Percentiles rank a stretch among this genome's conserved stretches.
Evolutionary conservation across 2,797 vertebrate genomes (phyloP).

Genomic region (Numenius phaeopus): DNA sequence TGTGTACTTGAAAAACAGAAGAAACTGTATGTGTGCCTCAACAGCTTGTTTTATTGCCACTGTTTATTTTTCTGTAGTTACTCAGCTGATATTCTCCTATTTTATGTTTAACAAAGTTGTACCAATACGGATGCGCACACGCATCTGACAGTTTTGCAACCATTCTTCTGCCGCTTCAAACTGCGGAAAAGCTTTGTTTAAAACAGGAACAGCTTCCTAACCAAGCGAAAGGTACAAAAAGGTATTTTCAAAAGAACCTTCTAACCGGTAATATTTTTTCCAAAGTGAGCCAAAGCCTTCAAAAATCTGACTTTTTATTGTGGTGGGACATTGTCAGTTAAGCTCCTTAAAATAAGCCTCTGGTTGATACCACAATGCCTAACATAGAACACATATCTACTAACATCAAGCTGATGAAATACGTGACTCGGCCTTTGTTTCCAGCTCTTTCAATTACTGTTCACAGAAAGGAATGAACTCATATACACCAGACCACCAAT

Average conservation of each 20-base stretch:
- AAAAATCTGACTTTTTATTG: neutral
- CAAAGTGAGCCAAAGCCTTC: neutral
- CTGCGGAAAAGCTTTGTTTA: neutral
- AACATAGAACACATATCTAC: neutral
- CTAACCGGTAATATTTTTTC: neutral
- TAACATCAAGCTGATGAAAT: neutral
- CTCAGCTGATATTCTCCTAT: neutral
- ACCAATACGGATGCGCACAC: neutral
- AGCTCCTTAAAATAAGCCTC: neutral
- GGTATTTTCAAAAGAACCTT: neutral
- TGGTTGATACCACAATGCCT: neutral
- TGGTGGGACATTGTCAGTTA: neutral
- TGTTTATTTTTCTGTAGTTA: slow-evolving; percentile 68
- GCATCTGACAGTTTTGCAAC: neutral
- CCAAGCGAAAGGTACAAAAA: neutral
- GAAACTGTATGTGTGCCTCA: slow-evolving; percentile 35
- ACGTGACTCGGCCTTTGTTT: neutral
- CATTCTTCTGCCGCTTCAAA: neutral
- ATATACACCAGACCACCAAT: neutral
- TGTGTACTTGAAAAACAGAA: slow-evolving; percentile 57
- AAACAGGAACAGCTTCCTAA: neutral
- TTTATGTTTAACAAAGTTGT: slow-evolving; percentile 14
- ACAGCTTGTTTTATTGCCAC: slow-evolving; percentile 67
- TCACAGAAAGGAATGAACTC: neutral
- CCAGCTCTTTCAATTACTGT: neutral